Evolutionary conservation across 2,113 vertebrate species (phyloP), one percentile per base, ranked within the genome.

Genomic region (Daubentonia madagascariensis): DNA sequence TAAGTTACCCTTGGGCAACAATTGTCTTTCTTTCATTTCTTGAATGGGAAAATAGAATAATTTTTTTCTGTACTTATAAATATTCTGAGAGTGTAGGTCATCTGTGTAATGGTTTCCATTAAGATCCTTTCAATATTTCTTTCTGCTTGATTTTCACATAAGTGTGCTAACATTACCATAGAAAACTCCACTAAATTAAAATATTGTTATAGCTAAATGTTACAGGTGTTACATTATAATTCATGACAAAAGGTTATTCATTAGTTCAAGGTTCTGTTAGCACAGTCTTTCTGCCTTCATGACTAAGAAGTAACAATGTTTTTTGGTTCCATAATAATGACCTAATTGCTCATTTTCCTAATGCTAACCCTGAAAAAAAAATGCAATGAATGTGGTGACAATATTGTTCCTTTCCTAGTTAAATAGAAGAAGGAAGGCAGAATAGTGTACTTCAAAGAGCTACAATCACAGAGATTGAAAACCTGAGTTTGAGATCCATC

Each of bases 181-280:
- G 67, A 94, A 97, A 96, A 50, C 22, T 28, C 76, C 50, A 73
- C 91, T 88, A 94, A 95, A 97, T 92, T 97, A 95, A 96, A 97
- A 68, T 89, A 95, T 50, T 81, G 25, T 95, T 91, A 94, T 11
- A 97, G 85, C 91, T 93, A 92, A 95, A 95, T 96, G 85, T 97
- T 97, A 97, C 59, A 98, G 52, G 61, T 96, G 52, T 85, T 97
- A 35, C 76, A 85, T 90, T 93, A 70, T 78, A 95, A 93, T 96
- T 91, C 65, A 93, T 20, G 75, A 88, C 23, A 93, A 94, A 97
- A 95, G 81, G 72, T 88, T 83, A 94, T 78, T 96, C 85, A 94
- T 95, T 89, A 96, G 65, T 50, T 96, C 45, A 76, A 88, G 65
- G 28, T 94, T 93, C 91, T 81, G 3, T 95, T 93, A 88, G 67